Conservation (phyloP, 2,113 vertebrate species). For the Benitochromis conjunctus region DNA sequence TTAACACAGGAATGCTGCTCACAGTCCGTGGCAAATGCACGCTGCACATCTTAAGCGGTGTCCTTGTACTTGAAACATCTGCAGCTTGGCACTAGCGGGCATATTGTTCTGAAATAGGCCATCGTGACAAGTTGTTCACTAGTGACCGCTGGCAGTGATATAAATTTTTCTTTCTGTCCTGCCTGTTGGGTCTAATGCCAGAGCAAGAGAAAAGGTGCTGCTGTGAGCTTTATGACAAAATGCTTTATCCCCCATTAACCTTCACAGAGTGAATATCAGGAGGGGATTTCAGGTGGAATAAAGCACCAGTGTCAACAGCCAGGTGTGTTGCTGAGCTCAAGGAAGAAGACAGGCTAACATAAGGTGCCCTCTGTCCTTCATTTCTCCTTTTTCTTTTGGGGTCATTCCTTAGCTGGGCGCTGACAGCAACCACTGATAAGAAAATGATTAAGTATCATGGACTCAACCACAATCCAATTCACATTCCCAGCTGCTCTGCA, state of each 20-base stretch:
- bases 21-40: neutral
- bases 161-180: constrained; percentile 39
- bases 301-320: constrained; percentile 41
- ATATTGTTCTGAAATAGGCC: constrained; percentile 54
- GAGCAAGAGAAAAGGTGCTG: constrained; percentile 27
- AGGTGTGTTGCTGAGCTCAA: constrained; percentile 36
- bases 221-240: constrained; percentile 65
- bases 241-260: constrained; percentile 70
- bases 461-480: constrained; percentile 34
- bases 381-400: constrained; percentile 53
- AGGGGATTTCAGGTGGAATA: constrained; percentile 52
- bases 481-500: constrained; percentile 2
- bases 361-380: constrained; percentile 34
- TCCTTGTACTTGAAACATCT: constrained; percentile 33
- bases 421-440: constrained; percentile 59
- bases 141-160: constrained; percentile 46
- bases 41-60: constrained; percentile 10
- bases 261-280: constrained; percentile 52
- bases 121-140: constrained; percentile 58
- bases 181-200: constrained; percentile 34
- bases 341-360: constrained; percentile 11
- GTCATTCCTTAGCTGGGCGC: constrained; percentile 48
- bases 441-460: constrained; percentile 61
- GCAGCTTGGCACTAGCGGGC: constrained; percentile 5
- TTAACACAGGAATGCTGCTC: neutral